Base-by-base conservation (phyloP, 2,888 invertebrate genomes). In the Harpalus rufipes region DNA sequence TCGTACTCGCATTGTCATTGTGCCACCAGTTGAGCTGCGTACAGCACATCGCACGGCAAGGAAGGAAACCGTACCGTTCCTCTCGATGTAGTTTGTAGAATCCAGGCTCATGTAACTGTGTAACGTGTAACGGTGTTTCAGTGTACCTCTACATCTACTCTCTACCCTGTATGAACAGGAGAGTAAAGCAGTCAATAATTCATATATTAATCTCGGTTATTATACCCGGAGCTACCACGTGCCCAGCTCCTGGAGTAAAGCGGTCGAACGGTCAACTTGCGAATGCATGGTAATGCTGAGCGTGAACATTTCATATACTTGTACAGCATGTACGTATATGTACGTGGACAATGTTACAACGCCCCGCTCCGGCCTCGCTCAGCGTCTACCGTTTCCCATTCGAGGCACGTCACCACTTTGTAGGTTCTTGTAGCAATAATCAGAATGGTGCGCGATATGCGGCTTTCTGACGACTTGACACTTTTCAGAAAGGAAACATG, bases 141-240 rank as follows among this genome's bases (percentile, higher is more conserved):
- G 3, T 32, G 32, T 32, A 32, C 32, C 1, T 32, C 32, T 32
- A 32, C 32, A 32, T 32, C 32, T 32, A 32, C 32, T 32, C 32
- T 32, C 32, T 5, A 72, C 58, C 65, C 21, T 78, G 65, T 65
- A 78, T 84, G 84, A 78, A 74, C 78, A 61, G 84, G 18, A 84
- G 84, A 84, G 84, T 76, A 74, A 84, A 84, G 78, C 65, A 84
- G 84, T 84, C 63, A 84, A 84, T 84, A 84, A 84, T 84, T 84
- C 84, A 84, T 84, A 84, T 78, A 84, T 84, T 84, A 84, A 84
- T 84, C 84, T 84, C 78, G 84, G 84, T 84, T 84, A 84, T 84
- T 84, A 78, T 78, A 84, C 84, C 78, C 84, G 32, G 56, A 32
- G 78, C 83, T 83, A 74, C 65, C 58, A 51, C 65, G 32, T 68